phyloP scores from a whole-genome alignment of 2,113 vertebrate species.

The Cheilinus undulatus region DNA sequence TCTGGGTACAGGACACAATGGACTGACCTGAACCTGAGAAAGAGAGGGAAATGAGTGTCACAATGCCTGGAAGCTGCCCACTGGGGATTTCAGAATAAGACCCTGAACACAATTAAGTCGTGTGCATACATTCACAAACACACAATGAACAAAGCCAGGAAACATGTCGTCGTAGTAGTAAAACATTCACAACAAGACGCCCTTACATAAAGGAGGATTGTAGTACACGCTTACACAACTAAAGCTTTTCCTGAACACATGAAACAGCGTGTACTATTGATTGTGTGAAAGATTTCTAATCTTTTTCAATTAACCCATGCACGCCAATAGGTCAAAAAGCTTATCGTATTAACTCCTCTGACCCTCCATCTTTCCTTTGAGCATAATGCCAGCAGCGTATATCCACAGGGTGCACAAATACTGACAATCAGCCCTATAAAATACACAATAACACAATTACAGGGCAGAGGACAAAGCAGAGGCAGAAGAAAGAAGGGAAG shows the following conservation, averaged over 20 bases:
- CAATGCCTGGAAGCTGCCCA: slow-evolving; percentile 69
- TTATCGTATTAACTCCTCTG: slow-evolving; percentile 10
- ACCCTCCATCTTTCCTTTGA: neutral
- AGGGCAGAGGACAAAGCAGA: neutral
- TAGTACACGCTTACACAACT: slow-evolving; percentile 21
- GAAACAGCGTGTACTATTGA: neutral
- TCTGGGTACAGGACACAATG: slow-evolving; percentile 94
- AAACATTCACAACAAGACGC: slow-evolving; percentile 39
- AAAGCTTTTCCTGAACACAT: slow-evolving; percentile 6
- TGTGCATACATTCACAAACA: neutral
- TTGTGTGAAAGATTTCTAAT: neutral
- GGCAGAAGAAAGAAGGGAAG: slow-evolving; percentile 11
- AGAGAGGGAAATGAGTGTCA: slow-evolving; percentile 56
- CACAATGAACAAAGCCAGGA: slow-evolving; percentile 71
- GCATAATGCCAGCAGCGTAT: neutral
- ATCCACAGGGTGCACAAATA: slow-evolving; percentile 4
- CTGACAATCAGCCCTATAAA: slow-evolving; percentile 4
- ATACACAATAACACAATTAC: slow-evolving; percentile 26
- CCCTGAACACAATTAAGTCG: slow-evolving; percentile 33
- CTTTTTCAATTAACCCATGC: slow-evolving; percentile 6
- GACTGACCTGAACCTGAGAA: slow-evolving; percentile 90
- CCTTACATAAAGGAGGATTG: slow-evolving; percentile 41
- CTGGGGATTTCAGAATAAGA: slow-evolving; percentile 70
- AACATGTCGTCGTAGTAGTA: slow-evolving; percentile 51
- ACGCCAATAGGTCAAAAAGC: neutral